Evolutionary conservation across 2,797 vertebrate species (phyloP).

Genomic region (Peromyscus eremicus): DNA sequence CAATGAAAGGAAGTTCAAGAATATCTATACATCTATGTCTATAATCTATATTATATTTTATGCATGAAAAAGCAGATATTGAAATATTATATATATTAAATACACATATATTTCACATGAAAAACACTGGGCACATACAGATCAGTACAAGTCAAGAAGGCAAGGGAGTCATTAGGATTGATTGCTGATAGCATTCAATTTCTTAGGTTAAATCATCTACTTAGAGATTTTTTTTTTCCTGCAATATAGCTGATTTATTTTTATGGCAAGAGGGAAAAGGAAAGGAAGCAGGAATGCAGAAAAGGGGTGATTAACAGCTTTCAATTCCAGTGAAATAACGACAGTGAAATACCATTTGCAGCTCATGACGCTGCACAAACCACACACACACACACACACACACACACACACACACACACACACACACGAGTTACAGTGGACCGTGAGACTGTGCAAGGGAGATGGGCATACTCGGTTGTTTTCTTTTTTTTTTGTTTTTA

Average conservation of each 20-base stretch:
- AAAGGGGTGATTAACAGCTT: slow-evolving; percentile 26
- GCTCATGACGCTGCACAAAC: background rate
- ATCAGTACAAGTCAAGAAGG: background rate
- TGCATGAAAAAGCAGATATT: slow-evolving; percentile 71
- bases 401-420: background rate
- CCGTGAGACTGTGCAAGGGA: slow-evolving; percentile 34
- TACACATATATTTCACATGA: slow-evolving; percentile 51
- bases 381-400: background rate
- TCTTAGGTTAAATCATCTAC: background rate
- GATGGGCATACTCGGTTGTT: slow-evolving; percentile 20
- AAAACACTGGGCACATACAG: background rate
- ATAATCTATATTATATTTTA: slow-evolving; percentile 56
- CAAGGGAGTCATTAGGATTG: background rate
- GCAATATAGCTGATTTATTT: slow-evolving; percentile 38
- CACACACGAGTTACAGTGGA: slow-evolving; percentile 1
- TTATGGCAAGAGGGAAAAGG: background rate
- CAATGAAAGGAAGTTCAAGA: slow-evolving; percentile 63
- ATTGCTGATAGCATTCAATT: background rate
- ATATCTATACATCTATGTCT: slow-evolving; percentile 67
- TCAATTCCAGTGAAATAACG: slow-evolving; percentile 45
- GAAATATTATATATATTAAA: slow-evolving; percentile 70
- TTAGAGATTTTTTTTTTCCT: slow-evolving; percentile 8
- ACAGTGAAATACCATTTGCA: slow-evolving; percentile 39
- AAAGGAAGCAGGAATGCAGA: background rate
- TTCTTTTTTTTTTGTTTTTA: slow-evolving; percentile 39